A percentile compares a stretch with the other conserved stretches of the same genome.
These are phyloP conservation scores for Phallusia fumigata DNA, from an alignment of 23 tunicate species.

Conservation along the genomic window DNA sequence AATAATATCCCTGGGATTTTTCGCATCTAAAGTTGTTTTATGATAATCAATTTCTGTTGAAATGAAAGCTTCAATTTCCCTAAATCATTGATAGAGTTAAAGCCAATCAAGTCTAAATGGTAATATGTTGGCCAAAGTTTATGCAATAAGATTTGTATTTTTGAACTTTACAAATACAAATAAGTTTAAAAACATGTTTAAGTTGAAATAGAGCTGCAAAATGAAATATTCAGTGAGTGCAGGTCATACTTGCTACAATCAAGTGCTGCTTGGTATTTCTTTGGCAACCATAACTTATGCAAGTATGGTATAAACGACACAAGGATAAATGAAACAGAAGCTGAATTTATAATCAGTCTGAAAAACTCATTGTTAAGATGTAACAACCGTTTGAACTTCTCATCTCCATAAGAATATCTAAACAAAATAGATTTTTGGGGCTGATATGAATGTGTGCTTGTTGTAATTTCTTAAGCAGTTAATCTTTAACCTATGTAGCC, in stretches of 20 bases:
- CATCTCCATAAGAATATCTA: slow-evolving; percentile 38
- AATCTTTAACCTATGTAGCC: too few species aligned
- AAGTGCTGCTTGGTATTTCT: neutral
- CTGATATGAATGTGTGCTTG: too few species aligned
- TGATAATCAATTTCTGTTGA: neutral
- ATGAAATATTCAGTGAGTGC: too few species aligned
- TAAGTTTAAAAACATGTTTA: too few species aligned
- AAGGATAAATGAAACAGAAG: neutral
- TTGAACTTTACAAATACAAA: too few species aligned
- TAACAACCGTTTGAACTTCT: slow-evolving; percentile 11
- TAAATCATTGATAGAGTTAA: neutral
- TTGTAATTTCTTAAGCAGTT: too few species aligned
- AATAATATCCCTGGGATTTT: neutral
- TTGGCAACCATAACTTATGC: neutral
- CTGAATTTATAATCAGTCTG: neutral
- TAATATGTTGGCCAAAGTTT: too few species aligned
- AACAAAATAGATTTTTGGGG: neutral
- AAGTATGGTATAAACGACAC: neutral
- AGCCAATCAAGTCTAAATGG: too few species aligned
- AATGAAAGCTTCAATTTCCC: slow-evolving; percentile 2
- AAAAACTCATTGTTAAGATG: slow-evolving; percentile 28
- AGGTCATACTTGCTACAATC: neutral
- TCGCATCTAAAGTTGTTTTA: neutral
- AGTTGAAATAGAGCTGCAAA: too few species aligned
- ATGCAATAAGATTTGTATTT: too few species aligned